Percentiles rank a stretch among this genome's conserved stretches.
These are phyloP conservation scores for Tichodroma muraria DNA, from an alignment of 2,113 vertebrate species.

Conservation along the genomic window DNA sequence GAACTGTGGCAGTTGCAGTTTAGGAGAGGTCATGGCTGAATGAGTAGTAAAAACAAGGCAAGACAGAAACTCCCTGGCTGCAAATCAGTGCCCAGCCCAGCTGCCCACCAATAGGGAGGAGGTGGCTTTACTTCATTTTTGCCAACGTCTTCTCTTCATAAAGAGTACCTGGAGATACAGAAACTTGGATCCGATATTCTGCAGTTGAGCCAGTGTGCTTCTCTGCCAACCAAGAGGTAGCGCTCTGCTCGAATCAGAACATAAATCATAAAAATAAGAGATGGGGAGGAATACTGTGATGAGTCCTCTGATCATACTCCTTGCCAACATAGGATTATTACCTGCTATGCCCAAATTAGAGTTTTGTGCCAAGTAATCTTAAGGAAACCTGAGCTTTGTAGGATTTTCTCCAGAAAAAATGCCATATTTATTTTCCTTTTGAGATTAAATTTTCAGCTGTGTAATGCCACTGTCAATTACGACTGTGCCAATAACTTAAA, in stretches of 20 bases:
- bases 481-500: fast-evolving
- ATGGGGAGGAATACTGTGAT: not conserved
- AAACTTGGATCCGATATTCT: not conserved
- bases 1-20: not conserved
- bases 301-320: not conserved
- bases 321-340: not conserved
- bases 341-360: not conserved
- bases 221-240: not conserved
- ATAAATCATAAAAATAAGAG: not conserved
- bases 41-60: not conserved
- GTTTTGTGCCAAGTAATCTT: not conserved
- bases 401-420: not conserved
- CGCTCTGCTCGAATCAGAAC: not conserved
- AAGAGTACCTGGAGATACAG: not conserved
- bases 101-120: not conserved
- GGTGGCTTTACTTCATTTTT: not conserved
- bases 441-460: not conserved
- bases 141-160: too few relatives aligned
- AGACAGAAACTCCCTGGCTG: not conserved
- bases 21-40: not conserved
- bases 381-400: not conserved
- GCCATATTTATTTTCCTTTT: not conserved
- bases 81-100: not conserved
- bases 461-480: not conserved
- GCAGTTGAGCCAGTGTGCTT: not conserved